phyloP scores from a whole-genome alignment of 1,140 invertebrate genomes.

The Microvelia longipes region DNA sequence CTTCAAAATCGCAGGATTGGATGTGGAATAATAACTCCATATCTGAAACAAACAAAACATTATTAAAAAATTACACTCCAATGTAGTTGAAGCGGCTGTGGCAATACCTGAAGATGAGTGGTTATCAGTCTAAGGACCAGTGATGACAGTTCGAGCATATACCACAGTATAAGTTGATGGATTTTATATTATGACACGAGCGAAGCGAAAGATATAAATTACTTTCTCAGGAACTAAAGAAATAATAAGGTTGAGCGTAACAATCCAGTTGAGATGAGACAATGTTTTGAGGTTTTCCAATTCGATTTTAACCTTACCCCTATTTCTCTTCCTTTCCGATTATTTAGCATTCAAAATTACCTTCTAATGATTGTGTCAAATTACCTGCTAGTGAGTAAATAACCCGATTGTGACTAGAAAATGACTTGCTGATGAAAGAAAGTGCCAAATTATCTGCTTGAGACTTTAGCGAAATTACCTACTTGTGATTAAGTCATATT shows the following conservation, averaged over 20 bases:
- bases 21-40: slow-evolving; percentile 42
- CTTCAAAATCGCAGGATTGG: slow-evolving; percentile 42
- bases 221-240: not conserved
- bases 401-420: not conserved
- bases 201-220: not conserved
- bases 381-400: too few relatives aligned
- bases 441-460: not conserved
- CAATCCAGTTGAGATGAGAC: too few relatives aligned
- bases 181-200: not conserved
- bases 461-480: not conserved
- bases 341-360: too few relatives aligned
- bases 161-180: not conserved
- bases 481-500: not conserved
- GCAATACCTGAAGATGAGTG: not conserved
- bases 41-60: slow-evolving; percentile 31
- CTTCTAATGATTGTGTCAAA: too few relatives aligned
- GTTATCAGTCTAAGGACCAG: not conserved
- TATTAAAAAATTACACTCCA: not conserved
- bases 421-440: not conserved
- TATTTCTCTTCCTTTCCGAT: too few relatives aligned
- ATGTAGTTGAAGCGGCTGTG: not conserved
- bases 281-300: too few relatives aligned
- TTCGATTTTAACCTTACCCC: too few relatives aligned
- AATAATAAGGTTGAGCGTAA: not conserved
- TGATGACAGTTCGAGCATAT: not conserved